Percentiles rank a stretch among this genome's conserved stretches.
These are phyloP conservation scores for Platyura marginata DNA, from an alignment of 1,140 invertebrate species.

Conservation along the genomic window DNA sequence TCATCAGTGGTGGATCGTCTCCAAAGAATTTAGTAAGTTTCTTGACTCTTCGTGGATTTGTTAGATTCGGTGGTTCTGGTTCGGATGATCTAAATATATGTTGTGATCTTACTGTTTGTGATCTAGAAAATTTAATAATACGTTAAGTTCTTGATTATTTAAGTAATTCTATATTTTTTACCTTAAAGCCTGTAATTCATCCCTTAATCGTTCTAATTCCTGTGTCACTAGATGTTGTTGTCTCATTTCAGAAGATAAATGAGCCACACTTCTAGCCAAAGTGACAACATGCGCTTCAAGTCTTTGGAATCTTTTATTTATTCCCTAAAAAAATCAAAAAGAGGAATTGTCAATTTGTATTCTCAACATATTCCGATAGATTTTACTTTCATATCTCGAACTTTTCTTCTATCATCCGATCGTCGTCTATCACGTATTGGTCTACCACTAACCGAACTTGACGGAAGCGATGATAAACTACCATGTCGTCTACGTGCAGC, in stretches of 20 bases:
- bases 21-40: slow-evolving; percentile 84
- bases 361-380: not conserved
- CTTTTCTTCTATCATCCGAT: slow-evolving; percentile 49
- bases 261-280: slow-evolving; percentile 76
- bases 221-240: slow-evolving; percentile 78
- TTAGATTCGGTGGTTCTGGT: slow-evolving; percentile 40
- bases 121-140: too few relatives aligned
- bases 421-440: slow-evolving; percentile 45
- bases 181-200: slow-evolving; percentile 61
- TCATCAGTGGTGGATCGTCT: slow-evolving; percentile 74
- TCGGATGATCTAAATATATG: slow-evolving; percentile 26
- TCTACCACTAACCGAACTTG: slow-evolving; percentile 56
- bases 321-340: too few relatives aligned
- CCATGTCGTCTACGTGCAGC: slow-evolving; percentile 35
- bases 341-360: not conserved
- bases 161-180: slow-evolving; percentile 21
- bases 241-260: slow-evolving; percentile 80
- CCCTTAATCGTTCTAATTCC: slow-evolving; percentile 74
- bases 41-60: slow-evolving; percentile 68
- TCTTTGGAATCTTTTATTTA: slow-evolving; percentile 74
- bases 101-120: slow-evolving; percentile 28
- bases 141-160: too few relatives aligned
- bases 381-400: slow-evolving; percentile 50
- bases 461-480: slow-evolving; percentile 64
- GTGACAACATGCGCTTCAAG: slow-evolving; percentile 86